Base-by-base conservation (phyloP, 2,797 vertebrate species). In the Tachyglossus aculeatus region DNA sequence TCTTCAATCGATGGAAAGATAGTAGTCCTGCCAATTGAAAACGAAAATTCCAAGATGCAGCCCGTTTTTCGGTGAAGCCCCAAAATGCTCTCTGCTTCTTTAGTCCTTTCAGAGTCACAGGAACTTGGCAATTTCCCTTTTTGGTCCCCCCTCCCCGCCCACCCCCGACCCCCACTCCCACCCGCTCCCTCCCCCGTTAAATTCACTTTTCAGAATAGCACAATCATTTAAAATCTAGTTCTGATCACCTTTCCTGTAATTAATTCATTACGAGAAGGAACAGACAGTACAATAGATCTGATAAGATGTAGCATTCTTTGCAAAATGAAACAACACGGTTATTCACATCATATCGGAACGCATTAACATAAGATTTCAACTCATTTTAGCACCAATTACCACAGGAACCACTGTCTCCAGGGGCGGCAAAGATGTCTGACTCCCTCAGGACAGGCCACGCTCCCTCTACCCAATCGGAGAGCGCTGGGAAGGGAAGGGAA, bases 351-450 rank as follows among this genome's bases (percentile, higher is more conserved):
- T 80, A 78, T 82, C 73, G 71, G 85, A 86, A 87, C 13, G 63
- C 84, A 82, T 81, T 24, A 83, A 88, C 38, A n/a, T 68, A 67
- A 65, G 56, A 80, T 84, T 82, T 63, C 86, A 82, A 88, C 86
- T 81, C 91, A 62, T 82, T 88, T 86, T 93, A 93, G 91, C 92
- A 92, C 90, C 91, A 32, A 86, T 81, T 83, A 84, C 88, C 80
- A 67, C 88, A 85, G 87, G 82, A 88, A 85, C 80, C 86, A 67
- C 72, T 88, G 78, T 2, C 77, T 82, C 81, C 67, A 14, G 77
- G 63, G 74, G 77, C 51, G 80, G 81, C 68, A 71, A 72, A 45
- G 10, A 65, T 70, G 56, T 69, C 63, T 58, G 63, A 82, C 44
- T 62, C 79, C 81, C 44, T 38, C 61, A 61, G 78, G 47, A 82